Evolutionary conservation across 2,797 vertebrate genomes (phyloP), one percentile per base, ranked within the genome.

Genomic region (Danio aesculapii): DNA sequence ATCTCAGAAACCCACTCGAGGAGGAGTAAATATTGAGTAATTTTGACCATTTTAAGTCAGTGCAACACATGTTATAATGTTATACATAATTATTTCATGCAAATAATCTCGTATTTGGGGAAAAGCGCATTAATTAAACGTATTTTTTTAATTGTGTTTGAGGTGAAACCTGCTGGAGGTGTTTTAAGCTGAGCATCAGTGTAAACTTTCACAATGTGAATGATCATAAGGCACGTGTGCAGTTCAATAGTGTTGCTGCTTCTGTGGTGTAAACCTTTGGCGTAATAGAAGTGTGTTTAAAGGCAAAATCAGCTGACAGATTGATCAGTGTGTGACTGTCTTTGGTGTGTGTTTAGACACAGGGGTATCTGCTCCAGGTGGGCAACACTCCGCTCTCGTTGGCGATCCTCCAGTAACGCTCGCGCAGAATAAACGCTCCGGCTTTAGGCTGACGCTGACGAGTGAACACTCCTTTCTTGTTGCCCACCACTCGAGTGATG

Each of bases 381-480:
- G 92, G 92, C 1, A 95, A 88, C 47, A 81, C 90, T 63, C 91
- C 93, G 0, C 95, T 96, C 86, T 95, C 93, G 39, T 99, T 99
- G 53, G 97, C 97, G 81, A 99, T 91, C 62, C 85, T 96, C 97
- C 97, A 98, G 93, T 99, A 99, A 71, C 98, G 91, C 63, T 98
- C 95, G 87, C 91, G 95, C 77, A 99, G 90, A 86, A 97, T 77
- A 88, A 96, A 98, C 0, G 98, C 98, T 0, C 95, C 94, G 0
- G 93, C 85, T 90, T 99, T 99, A 17, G 98, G 98, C 84, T 99
- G 97, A 67, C 98, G 91, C 64, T 99, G 96, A 1, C 98, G 95
- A 41, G 90, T 99, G 88, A 99, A 99, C 84, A 99, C 90, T 11
- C 98, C 98, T 85, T 99, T 99, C 87, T 95, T 98, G 89, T 99